Base-by-base conservation (phyloP, 2,113 vertebrate species). In the Choloepus hoffmanni region DNA sequence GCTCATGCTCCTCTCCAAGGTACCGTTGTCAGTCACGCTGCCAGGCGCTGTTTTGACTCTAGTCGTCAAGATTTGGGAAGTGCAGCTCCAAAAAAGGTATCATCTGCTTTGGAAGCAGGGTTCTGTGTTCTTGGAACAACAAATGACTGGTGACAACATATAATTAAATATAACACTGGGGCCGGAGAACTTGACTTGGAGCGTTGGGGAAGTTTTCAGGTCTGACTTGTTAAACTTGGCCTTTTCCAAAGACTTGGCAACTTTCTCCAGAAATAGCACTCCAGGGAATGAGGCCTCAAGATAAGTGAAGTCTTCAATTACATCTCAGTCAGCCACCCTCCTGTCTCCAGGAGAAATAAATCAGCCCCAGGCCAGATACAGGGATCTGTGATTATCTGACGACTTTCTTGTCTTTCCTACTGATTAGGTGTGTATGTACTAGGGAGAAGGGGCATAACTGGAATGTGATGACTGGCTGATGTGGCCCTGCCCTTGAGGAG, bases 21-120 rank as follows among this genome's bases (percentile, higher is more conserved):
- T 96, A 58, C 97, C 65, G 88, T 94, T 97, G 97, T 93, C 98
- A 96, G 74, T 95, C 96, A 94, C 14, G 21, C 87, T 94, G 36
- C 85, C n/a, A 76, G 92, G 93, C 76, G 23, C 30, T 96, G 90
- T 73, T 98, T 96, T 97, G 96, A 74, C 95, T 93, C 85, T 33
- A 36, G 55, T 93, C 86, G n/a, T 96, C 96, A 95, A 78, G 95
- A 96, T 93, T 97, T 85, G 87, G 88, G 88, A 84, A 93, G 67
- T 45, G 53, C 90, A 98, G 40, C 67, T 94, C 98, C 97, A 97
- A 97, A 98, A 98, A 98, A 96, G 97, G 97, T 95, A 93, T 95
- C 95, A 93, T 95, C 95, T 3, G 7, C 86, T 84, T 53, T 97
- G 93, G 91, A 98, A 98, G 98, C 92, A 55, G 58, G 4, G 43